These are phyloP conservation scores for Watsonalla cultraria DNA, from an alignment of 2,888 invertebrate species.

Conservation along the genomic window DNA sequence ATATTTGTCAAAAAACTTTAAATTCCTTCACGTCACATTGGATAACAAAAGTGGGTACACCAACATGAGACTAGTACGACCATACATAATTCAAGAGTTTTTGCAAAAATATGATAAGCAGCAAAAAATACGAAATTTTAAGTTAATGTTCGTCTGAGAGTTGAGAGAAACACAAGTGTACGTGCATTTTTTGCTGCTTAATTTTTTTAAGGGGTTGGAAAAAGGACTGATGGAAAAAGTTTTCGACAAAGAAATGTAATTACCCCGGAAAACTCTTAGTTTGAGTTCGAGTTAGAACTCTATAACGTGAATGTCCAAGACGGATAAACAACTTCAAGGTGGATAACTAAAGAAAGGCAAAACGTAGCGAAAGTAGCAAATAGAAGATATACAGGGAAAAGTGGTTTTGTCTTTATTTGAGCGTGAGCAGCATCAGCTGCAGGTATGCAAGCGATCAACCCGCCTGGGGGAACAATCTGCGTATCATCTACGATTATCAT, in stretches of 20 bases:
- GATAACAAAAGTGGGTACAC: background rate
- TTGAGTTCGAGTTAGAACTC: too few relatives aligned
- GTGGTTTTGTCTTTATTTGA: slow-evolving; percentile 34
- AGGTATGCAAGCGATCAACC: slow-evolving; percentile 26
- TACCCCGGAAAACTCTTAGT: too few relatives aligned
- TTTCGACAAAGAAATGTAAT: too few relatives aligned
- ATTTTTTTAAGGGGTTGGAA: background rate
- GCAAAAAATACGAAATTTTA: background rate
- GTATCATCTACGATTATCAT: slow-evolving; percentile 36
- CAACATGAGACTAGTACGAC: background rate
- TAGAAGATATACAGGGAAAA: slow-evolving; percentile 37
- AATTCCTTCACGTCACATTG: background rate
- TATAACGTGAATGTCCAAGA: slow-evolving; percentile 6
- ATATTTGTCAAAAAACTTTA: background rate
- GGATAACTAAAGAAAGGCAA: slow-evolving; percentile 1
- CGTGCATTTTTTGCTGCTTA: background rate
- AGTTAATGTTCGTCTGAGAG: background rate
- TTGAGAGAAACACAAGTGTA: background rate
- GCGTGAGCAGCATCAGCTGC: slow-evolving; percentile 12
- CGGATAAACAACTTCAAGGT: slow-evolving; percentile 6
- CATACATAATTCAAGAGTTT: background rate
- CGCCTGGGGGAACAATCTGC: slow-evolving; percentile 50
- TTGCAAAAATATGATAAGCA: background rate
- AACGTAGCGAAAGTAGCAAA: slow-evolving; percentile 45
- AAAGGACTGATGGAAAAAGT: too few relatives aligned